Conservation (phyloP, 2,113 vertebrate species). For the Crotalus helleri region DNA sequence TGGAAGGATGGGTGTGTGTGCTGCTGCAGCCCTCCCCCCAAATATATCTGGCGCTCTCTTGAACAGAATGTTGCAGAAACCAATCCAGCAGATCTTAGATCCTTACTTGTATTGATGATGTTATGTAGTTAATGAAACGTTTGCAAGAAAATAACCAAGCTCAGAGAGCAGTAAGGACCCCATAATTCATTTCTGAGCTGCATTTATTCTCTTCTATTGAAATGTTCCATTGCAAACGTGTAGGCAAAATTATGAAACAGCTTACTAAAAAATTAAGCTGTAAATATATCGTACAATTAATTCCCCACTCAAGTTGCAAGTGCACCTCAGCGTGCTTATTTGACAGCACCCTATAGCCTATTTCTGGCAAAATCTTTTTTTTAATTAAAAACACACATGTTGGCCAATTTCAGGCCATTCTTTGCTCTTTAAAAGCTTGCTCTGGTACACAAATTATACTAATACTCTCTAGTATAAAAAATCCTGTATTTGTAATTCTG, state of each 20-base stretch:
- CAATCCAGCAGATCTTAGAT: background rate
- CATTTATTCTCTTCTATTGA: background rate
- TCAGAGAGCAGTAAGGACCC: background rate
- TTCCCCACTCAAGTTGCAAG: background rate
- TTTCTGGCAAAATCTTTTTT: too few species aligned
- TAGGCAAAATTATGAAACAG: background rate
- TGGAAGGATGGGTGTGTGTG: background rate
- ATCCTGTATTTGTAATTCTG: background rate
- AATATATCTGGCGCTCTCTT: background rate
- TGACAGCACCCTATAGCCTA: too few species aligned
- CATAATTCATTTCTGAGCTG: background rate
- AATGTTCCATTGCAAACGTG: background rate
- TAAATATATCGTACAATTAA: background rate
- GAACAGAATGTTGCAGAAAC: background rate
- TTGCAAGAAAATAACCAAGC: background rate
- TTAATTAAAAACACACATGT: background rate
- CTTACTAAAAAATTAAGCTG: background rate
- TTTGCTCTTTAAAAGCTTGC: background rate
- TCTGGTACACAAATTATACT: background rate
- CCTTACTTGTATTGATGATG: background rate
- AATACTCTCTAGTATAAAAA: background rate
- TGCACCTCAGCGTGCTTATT: background rate
- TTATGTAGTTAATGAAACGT: background rate
- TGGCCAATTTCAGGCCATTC: background rate
- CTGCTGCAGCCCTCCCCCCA: background rate